phyloP scores from a whole-genome alignment of 2,797 vertebrate genomes.

The Nyctalus aviator region DNA sequence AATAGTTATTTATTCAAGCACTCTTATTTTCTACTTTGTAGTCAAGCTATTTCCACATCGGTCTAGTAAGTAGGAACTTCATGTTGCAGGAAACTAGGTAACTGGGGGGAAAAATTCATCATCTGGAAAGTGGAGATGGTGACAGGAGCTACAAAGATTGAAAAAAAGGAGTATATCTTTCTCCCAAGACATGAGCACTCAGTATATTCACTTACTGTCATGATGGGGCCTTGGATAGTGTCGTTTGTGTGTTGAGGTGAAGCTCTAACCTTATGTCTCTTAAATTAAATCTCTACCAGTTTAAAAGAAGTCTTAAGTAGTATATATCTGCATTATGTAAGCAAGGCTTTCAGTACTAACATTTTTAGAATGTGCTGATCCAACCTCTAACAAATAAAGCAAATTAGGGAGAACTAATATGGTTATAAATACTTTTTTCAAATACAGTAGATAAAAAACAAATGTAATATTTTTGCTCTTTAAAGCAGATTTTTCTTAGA shows the following conservation, averaged over 20 bases:
- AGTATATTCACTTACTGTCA: neutral
- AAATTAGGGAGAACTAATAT: slow-evolving; percentile 30
- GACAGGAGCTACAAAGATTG: neutral
- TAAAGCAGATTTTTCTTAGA: slow-evolving; percentile 49
- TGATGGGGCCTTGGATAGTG: neutral
- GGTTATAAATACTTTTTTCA: slow-evolving; percentile 35
- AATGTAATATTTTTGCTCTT: slow-evolving; percentile 13
- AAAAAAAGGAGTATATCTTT: neutral
- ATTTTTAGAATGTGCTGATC: neutral
- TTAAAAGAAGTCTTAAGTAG: neutral
- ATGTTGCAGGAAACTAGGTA: neutral
- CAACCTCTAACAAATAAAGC: neutral
- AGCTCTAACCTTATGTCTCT: neutral
- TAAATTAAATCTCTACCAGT: neutral
- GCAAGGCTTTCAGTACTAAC: neutral
- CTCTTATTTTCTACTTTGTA: neutral
- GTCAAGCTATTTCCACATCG: neutral
- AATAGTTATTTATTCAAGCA: slow-evolving; percentile 1
- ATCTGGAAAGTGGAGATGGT: neutral
- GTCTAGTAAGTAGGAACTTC: neutral
- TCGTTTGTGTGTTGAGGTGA: neutral
- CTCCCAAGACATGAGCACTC: no score
- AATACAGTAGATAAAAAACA: slow-evolving; percentile 41
- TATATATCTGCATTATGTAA: neutral
- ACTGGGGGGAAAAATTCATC: neutral